Conservation (phyloP, 2,797 vertebrate genomes). For the Rhinatrema bivittatum region DNA sequence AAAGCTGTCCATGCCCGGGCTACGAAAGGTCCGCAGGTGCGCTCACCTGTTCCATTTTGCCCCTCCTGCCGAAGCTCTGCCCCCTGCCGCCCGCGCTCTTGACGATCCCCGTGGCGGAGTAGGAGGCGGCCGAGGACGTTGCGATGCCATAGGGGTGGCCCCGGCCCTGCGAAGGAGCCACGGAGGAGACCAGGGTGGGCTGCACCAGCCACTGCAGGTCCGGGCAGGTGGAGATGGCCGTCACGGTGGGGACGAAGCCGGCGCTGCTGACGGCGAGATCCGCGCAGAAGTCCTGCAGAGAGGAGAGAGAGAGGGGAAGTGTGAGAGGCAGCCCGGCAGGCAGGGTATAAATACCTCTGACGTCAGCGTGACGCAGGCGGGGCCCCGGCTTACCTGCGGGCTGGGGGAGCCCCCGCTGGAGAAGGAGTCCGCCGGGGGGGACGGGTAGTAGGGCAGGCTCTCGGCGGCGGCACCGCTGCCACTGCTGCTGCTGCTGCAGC, state of each 20-base stretch:
- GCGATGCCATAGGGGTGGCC: constrained; percentile 67
- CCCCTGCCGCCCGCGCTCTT: constrained; percentile 62
- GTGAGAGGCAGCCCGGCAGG: too few species aligned
- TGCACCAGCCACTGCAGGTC: constrained; percentile 92
- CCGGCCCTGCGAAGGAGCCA: constrained; percentile 77
- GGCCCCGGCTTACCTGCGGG: constrained; percentile 79
- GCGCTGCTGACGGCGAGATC: constrained; percentile 75
- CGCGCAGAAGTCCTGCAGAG: constrained; percentile 74
- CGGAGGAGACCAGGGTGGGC: constrained; percentile 75
- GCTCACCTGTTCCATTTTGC: constrained; percentile 82
- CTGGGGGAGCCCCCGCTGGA: constrained; percentile 83
- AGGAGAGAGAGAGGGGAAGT: constrained; percentile 10
- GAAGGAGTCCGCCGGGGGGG: constrained; percentile 80
- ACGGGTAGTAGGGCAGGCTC: constrained; percentile 75
- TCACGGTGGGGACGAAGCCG: constrained; percentile 87
- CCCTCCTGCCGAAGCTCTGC: constrained; percentile 59
- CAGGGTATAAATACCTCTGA: constrained; percentile 91
- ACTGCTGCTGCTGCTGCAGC: constrained; percentile 91
- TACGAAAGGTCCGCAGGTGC: neutral
- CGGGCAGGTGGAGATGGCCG: constrained; percentile 77
- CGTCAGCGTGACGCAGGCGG: constrained; percentile 93
- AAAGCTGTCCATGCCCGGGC: too few species aligned
- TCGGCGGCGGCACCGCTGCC: constrained; percentile 81
- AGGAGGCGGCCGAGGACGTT: constrained; percentile 34
- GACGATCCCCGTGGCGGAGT: constrained; percentile 37